Evolutionary conservation across 2,888 invertebrate genomes (phyloP).

Genomic region (Operophtera brumata): DNA sequence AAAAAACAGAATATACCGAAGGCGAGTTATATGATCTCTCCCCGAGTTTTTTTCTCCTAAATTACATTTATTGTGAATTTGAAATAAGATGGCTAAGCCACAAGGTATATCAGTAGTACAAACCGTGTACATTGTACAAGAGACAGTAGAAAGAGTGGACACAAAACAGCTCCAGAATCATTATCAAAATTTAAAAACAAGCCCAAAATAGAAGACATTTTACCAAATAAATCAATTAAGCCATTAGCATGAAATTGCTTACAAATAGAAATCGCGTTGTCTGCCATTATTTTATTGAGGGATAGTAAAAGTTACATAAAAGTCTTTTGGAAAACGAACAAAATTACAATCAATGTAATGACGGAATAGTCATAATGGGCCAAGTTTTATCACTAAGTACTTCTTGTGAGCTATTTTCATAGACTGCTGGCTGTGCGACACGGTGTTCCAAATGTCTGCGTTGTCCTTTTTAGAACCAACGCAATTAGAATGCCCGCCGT

Average conservation of each 20-base stretch:
- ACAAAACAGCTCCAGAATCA: not conserved
- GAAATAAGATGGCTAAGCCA: conserved; percentile 2
- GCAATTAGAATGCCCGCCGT: conserved; percentile 60
- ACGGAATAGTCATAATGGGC: conserved; percentile 1
- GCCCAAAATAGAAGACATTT: not conserved
- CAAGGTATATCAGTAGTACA: conserved; percentile 4
- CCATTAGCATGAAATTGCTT: conserved; percentile 44
- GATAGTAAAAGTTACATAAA: conserved; percentile 37
- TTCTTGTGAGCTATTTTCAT: not conserved
- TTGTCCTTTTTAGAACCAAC: conserved; percentile 31
- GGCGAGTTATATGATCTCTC: no score
- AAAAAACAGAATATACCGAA: no score
- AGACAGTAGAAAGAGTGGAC: not conserved
- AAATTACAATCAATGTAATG: conserved; percentile 7
- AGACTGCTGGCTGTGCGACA: not conserved
- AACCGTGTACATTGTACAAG: conserved; percentile 4
- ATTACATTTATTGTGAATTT: conserved; percentile 8
- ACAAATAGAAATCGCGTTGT: conserved; percentile 41
- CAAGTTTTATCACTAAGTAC: not conserved
- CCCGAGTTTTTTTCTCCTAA: no score
- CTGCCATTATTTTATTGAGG: conserved; percentile 27
- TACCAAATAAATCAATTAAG: conserved; percentile 21
- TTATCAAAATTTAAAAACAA: no score
- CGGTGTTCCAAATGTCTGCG: conserved; percentile 9
- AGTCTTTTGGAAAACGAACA: conserved; percentile 8